A percentile compares a stretch with the other conserved stretches of the same genome.
These are phyloP conservation scores for Galeopsomyia nigrocyanea DNA, from an alignment of 2,888 invertebrate species.

Conservation along the genomic window DNA sequence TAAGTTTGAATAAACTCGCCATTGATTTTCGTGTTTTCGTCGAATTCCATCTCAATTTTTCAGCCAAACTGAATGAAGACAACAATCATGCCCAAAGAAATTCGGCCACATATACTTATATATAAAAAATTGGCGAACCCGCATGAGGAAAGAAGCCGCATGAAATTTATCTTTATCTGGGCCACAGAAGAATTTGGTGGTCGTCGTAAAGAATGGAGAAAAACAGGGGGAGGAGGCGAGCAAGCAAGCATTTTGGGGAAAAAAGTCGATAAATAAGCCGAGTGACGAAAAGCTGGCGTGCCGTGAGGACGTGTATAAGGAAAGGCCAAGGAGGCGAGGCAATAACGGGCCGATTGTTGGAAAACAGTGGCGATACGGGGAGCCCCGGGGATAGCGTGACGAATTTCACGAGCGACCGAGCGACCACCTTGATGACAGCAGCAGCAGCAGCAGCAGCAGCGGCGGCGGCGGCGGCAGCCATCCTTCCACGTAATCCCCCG, in stretches of 20 bases:
- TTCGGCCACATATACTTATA: too few species aligned
- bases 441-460: slow-evolving; percentile 16
- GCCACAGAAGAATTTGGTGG: too few species aligned
- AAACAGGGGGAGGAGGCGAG: too few species aligned
- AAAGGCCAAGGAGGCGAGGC: slow-evolving; percentile 47
- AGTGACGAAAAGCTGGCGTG: slow-evolving; percentile 28
- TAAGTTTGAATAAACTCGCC: too few species aligned
- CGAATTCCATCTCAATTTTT: too few species aligned
- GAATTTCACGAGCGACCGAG: slow-evolving; percentile 55
- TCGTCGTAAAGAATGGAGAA: too few species aligned
- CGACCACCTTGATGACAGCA: slow-evolving; percentile 52
- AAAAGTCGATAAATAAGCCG: slow-evolving; percentile 28
- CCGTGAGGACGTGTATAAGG: slow-evolving; percentile 12
- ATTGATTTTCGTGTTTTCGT: too few species aligned
- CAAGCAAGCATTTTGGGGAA: neutral
- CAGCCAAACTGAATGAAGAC: too few species aligned
- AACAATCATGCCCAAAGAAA: too few species aligned
- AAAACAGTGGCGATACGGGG: slow-evolving; percentile 45
- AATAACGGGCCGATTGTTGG: slow-evolving; percentile 48
- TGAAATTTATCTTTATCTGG: too few species aligned
- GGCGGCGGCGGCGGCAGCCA: neutral
- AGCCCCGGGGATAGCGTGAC: slow-evolving; percentile 53
- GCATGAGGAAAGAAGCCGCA: too few species aligned
- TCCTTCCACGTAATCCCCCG: slow-evolving; percentile 33
- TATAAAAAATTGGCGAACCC: too few species aligned